Percentiles rank a stretch among this genome's conserved stretches.
These are phyloP conservation scores for Corythornis cristatus DNA, from an alignment of 2,113 vertebrate genomes.

Conservation along the genomic window DNA sequence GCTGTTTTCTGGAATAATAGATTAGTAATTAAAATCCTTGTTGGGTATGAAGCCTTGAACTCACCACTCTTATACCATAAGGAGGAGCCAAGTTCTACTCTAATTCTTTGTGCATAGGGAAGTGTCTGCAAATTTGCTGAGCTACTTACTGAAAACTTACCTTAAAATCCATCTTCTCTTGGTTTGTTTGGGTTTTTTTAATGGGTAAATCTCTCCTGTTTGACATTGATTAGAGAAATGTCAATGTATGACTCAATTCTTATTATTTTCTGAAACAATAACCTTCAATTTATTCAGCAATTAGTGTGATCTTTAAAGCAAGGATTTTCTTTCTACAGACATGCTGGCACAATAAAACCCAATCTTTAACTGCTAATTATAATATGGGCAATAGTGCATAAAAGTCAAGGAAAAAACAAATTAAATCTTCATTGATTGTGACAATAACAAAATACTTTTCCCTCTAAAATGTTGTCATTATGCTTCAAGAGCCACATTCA, in stretches of 20 bases:
- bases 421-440: slow-evolving; percentile 13
- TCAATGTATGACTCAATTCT: background rate
- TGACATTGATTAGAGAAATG: background rate
- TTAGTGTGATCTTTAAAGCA: background rate
- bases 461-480: background rate
- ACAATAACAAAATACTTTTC: background rate
- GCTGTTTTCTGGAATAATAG: background rate
- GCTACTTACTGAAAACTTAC: background rate
- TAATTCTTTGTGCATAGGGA: background rate
- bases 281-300: background rate
- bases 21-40: background rate
- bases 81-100: background rate
- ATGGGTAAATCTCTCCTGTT: background rate
- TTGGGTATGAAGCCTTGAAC: background rate
- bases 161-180: background rate
- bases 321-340: background rate
- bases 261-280: background rate
- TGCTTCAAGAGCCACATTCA: background rate
- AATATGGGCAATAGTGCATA: background rate
- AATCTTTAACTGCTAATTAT: background rate
- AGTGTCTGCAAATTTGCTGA: background rate
- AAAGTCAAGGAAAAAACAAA: slow-evolving; percentile 22
- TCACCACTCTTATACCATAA: background rate
- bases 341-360: background rate
- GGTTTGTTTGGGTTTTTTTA: background rate